A percentile compares a stretch with the other conserved stretches of the same genome.
Conservation (phyloP, 2,797 vertebrate genomes). For the Kryptopterus vitreolus region DNA sequence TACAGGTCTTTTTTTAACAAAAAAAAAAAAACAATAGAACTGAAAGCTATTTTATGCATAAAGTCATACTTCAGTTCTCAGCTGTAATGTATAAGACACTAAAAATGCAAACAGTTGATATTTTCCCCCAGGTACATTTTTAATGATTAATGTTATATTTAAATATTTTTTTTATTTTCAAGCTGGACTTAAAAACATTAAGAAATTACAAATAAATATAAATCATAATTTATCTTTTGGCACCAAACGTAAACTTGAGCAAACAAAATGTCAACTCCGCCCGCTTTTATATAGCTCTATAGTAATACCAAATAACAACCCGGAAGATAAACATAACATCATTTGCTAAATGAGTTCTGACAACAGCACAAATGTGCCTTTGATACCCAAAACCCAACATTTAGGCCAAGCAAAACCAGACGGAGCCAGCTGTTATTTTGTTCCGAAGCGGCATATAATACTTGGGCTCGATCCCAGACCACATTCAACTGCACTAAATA, state of each 20-base stretch:
- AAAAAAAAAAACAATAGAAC: not conserved
- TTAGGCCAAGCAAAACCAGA: constrained; percentile 43
- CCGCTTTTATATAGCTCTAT: constrained; percentile 11
- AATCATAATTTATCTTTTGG: constrained; percentile 10
- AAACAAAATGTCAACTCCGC: not conserved
- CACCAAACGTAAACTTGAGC: not conserved
- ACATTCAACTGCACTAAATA: constrained; percentile 34
- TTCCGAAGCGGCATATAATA: constrained; percentile 34
- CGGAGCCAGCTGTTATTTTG: constrained; percentile 32
- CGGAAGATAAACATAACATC: constrained; percentile 43
- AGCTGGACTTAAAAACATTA: not conserved
- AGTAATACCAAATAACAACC: constrained; percentile 31
- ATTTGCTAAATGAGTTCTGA: constrained; percentile 40
- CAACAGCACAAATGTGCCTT: constrained; percentile 49
- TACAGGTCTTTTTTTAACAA: not conserved
- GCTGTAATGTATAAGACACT: not conserved
- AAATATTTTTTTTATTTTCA: no score
- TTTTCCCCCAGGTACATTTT: not conserved
- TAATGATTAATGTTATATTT: not conserved
- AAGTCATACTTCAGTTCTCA: not conserved
- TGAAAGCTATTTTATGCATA: not conserved
- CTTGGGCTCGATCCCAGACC: constrained; percentile 34
- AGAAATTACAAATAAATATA: not conserved
- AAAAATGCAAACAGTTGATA: not conserved
- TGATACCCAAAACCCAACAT: constrained; percentile 48